Conservation (phyloP, 2,113 vertebrate species). For the Pipa parva region DNA sequence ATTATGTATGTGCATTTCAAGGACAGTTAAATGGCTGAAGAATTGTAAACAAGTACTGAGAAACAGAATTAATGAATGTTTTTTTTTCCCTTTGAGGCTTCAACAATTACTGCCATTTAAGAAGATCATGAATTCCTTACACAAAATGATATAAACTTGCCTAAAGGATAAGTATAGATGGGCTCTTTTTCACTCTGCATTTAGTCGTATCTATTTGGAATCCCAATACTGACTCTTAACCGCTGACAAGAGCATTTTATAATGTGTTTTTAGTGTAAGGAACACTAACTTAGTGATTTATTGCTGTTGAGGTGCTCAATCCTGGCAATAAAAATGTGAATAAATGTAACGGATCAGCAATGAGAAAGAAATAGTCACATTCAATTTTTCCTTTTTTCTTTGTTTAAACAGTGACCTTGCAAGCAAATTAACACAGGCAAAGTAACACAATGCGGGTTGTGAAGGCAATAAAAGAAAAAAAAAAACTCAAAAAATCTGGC, state of each 20-base stretch:
- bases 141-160: not conserved
- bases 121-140: not conserved
- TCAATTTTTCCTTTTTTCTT: conserved; percentile 12
- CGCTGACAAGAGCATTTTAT: conserved; percentile 31
- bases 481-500: no score
- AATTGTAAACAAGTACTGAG: not conserved
- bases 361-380: conserved; percentile 27
- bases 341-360: conserved; percentile 32
- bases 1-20: not conserved
- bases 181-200: conserved; percentile 9
- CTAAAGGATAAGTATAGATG: conserved; percentile 14
- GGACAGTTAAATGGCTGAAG: not conserved
- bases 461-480: not conserved
- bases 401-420: conserved; percentile 22
- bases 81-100: conserved; percentile 1
- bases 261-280: conserved; percentile 11
- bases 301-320: conserved; percentile 14
- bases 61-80: conserved; percentile 1
- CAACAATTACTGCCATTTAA: conserved; percentile 6
- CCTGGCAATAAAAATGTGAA: conserved; percentile 22
- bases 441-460: not conserved
- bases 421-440: not conserved
- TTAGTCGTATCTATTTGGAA: conserved; percentile 35
- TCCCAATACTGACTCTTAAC: conserved; percentile 15
- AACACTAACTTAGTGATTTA: conserved; percentile 21